These are phyloP conservation scores for Watsonalla cultraria DNA, from an alignment of 2,888 invertebrate genomes.

Conservation along the genomic window DNA sequence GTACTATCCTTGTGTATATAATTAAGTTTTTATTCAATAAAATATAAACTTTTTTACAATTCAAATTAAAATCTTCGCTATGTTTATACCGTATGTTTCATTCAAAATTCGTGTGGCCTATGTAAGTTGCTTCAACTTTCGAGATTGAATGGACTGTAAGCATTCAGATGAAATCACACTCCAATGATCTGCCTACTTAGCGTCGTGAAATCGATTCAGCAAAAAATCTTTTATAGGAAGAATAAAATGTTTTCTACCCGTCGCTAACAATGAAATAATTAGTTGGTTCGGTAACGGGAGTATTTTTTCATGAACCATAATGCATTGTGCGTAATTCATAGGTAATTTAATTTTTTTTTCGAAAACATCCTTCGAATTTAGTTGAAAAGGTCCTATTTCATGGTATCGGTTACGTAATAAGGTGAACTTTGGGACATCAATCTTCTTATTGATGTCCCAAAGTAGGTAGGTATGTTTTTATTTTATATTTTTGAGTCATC, in stretches of 20 bases:
- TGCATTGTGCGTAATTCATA: slow-evolving; percentile 68
- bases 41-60: no score
- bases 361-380: slow-evolving; percentile 48
- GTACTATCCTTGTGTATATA: no score
- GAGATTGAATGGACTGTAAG: neutral
- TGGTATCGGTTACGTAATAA: neutral
- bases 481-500: no score
- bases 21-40: no score
- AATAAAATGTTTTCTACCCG: slow-evolving; percentile 73
- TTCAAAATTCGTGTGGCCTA: no score
- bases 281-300: slow-evolving; percentile 68
- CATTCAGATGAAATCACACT: slow-evolving; percentile 20
- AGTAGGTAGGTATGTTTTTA: neutral
- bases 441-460: no score
- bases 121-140: no score
- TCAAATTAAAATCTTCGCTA: no score
- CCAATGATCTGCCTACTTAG: slow-evolving; percentile 54
- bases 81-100: no score
- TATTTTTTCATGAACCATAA: slow-evolving; percentile 53
- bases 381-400: slow-evolving; percentile 16
- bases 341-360: slow-evolving; percentile 76
- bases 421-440: neutral
- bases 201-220: slow-evolving; percentile 58
- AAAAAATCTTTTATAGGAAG: slow-evolving; percentile 59
- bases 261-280: slow-evolving; percentile 74